Conservation (phyloP, 2,113 vertebrate species). For the Amblyornis subalaris region DNA sequence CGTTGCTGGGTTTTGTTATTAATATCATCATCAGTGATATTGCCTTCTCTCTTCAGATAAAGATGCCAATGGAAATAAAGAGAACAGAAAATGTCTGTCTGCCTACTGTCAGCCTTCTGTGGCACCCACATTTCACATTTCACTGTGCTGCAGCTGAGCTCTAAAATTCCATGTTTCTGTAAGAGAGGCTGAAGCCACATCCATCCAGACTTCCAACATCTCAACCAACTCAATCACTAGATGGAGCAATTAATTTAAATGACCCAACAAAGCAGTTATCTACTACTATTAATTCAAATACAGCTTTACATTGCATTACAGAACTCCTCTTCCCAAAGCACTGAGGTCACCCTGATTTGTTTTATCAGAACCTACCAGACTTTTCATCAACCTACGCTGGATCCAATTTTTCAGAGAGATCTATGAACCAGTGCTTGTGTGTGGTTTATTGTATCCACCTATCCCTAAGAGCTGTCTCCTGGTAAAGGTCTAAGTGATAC, state of each 20-base stretch:
- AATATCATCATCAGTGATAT: neutral
- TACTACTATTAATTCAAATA: neutral
- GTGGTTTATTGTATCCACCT: neutral
- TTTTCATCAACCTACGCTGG: neutral
- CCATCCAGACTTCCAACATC: neutral
- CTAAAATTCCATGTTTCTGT: neutral
- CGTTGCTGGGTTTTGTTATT: neutral
- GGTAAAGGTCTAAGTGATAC: neutral
- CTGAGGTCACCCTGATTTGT: neutral
- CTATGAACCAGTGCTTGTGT: neutral
- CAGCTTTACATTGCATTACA: neutral
- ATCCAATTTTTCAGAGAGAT: neutral
- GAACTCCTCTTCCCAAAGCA: neutral
- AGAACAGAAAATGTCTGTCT: neutral
- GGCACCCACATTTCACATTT: neutral
- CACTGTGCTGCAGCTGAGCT: neutral
- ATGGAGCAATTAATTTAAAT: neutral
- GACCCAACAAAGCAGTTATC: neutral
- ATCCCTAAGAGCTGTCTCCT: neutral
- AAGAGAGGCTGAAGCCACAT: neutral
- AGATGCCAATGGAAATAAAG: neutral
- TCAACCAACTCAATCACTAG: neutral
- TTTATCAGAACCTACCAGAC: neutral
- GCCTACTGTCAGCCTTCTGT: neutral
- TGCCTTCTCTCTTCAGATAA: neutral